These are phyloP conservation scores for Nothoprocta pentlandii DNA, from an alignment of 2,113 vertebrate species.

Conservation along the genomic window DNA sequence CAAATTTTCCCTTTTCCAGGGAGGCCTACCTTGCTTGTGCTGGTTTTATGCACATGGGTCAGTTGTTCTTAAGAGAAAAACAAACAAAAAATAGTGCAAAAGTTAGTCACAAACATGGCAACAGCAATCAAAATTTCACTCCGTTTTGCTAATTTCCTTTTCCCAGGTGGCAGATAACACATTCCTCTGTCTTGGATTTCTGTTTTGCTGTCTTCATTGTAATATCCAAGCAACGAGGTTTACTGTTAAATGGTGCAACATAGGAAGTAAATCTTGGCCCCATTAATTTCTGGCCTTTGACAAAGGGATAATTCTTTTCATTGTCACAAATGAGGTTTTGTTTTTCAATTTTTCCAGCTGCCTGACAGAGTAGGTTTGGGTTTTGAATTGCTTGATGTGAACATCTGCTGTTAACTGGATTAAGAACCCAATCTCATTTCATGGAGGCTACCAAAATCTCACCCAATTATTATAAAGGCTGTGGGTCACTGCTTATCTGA, in stretches of 20 bases:
- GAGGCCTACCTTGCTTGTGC: not conserved
- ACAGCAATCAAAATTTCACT: not conserved
- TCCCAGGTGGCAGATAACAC: not conserved
- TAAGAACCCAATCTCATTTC: not conserved
- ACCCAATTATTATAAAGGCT: not conserved
- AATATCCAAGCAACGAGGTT: not conserved
- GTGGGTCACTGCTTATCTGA: not conserved
- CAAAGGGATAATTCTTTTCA: not conserved
- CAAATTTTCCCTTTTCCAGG: not conserved
- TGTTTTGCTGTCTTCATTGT: not conserved
- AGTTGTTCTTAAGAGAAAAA: not conserved
- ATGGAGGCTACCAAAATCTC: not conserved
- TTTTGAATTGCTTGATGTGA: not conserved
- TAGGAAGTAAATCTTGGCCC: not conserved
- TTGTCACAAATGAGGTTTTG: not conserved
- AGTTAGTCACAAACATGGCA: not conserved
- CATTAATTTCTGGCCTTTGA: not conserved
- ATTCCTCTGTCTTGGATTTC: not conserved
- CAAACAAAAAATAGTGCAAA: not conserved
- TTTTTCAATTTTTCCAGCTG: not conserved
- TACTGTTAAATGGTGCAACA: not conserved
- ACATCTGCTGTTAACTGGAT: not conserved
- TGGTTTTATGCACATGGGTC: not conserved
- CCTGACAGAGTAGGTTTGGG: not conserved
- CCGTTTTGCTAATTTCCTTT: not conserved